A percentile compares a stretch with the other conserved stretches of the same genome.
These are phyloP conservation scores for Cotesia typhae DNA, from an alignment of 1,140 invertebrate genomes.

Conservation along the genomic window DNA sequence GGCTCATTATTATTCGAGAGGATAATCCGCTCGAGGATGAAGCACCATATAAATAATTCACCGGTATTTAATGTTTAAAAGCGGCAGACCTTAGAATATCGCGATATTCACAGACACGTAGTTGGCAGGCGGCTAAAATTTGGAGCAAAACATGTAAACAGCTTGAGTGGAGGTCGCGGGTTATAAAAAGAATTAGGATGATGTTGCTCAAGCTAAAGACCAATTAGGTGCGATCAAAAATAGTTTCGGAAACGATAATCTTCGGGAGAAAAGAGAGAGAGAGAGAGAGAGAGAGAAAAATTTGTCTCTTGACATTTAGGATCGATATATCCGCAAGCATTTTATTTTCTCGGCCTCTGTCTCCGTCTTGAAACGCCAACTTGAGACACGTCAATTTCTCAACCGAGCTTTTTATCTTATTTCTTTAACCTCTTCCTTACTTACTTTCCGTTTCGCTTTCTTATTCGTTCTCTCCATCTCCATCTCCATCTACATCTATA, in stretches of 20 bases:
- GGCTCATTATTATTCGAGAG: no score
- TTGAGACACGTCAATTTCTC: conserved; percentile 24
- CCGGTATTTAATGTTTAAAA: background rate
- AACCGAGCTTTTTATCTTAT: no score
- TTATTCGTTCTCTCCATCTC: background rate
- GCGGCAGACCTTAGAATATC: background rate
- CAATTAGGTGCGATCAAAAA: no score
- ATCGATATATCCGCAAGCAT: conserved; percentile 31
- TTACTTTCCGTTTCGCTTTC: conserved; percentile 11
- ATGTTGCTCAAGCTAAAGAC: no score
- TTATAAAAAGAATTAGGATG: conserved; percentile 1
- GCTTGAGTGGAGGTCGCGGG: background rate
- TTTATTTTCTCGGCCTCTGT: conserved; percentile 25
- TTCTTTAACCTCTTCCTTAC: background rate
- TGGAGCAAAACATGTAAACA: conserved; percentile 14
- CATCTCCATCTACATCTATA: no score
- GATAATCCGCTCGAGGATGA: no score
- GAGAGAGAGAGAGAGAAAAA: no score
- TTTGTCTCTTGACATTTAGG: conserved; percentile 11
- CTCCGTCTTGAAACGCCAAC: conserved; percentile 14
- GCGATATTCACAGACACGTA: conserved; percentile 18
- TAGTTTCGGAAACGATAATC: no score
- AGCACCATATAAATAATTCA: no score
- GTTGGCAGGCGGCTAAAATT: conserved; percentile 23
- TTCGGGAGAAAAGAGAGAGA: background rate